Evolutionary conservation across 2,113 vertebrate genomes (phyloP), one percentile per base, ranked within the genome.

Genomic region (Phyllostomus discolor): DNA sequence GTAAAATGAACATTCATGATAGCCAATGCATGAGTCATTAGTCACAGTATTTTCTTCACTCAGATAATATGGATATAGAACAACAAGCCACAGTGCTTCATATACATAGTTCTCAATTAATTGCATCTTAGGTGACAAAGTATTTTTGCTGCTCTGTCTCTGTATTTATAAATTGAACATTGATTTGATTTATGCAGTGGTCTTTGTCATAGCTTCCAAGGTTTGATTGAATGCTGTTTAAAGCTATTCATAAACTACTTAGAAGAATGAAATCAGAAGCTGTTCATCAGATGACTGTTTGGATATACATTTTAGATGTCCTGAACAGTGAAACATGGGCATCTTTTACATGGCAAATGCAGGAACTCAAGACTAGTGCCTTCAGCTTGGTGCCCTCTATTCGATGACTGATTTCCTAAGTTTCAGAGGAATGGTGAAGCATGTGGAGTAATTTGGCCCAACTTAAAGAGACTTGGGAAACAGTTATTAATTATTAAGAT

Each of bases 251-350:
- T 85, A 84, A 95, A 79, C 38, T 80, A 57, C 52, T 90, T 69
- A 78, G 43, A 91, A 62, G 80, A 72, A n/a, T 5, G 88, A 96
- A 88, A 57, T 90, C n/a, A 94, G 89, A 92, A 94, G 59, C 19
- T n/a, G 16, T 84, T 88, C 66, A 70, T n/a, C 12, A 82, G 57
- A 73, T 90, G 50, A 88, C 54, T 81, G 57, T 59, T 59, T 59
- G 35, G 5, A 73, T 4, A 16, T 94, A 8, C 9, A 52, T 92
- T 96, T 91, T 73, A 15, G 6, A 62, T 78, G 48, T 19, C 2
- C 10, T 48, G 22, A 72, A 57, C 11, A 46, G 9, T 94, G 54
- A 7, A 67, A 41, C 86, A 59, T 87, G 14, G 3, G 1, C 17
- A 59, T 5, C 35, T 86, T 91, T 92, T 41, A 75, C 14, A 22